Conservation (phyloP, 2,113 vertebrate species). For the Candoia aspera region DNA sequence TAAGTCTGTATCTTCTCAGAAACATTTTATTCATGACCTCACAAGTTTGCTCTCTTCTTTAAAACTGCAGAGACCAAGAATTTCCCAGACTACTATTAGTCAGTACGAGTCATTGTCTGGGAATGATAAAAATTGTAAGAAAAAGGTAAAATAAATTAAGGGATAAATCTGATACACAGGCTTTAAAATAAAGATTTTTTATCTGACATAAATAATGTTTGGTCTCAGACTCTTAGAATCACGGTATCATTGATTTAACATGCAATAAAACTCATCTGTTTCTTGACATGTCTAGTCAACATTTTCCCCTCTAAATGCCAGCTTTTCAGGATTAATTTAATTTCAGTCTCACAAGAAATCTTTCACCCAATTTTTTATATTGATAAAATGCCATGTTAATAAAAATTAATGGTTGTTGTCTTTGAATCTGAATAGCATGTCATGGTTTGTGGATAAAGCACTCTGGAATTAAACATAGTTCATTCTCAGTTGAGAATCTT, state of each 20-base stretch:
- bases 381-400: not conserved
- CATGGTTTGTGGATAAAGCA: not conserved
- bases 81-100: constrained; percentile 73
- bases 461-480: not conserved
- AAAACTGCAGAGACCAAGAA: constrained; percentile 67
- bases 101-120: constrained; percentile 73
- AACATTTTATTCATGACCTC: constrained; percentile 71
- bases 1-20: constrained; percentile 54
- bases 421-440: not conserved
- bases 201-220: constrained; percentile 37
- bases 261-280: constrained; percentile 28
- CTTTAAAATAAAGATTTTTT: constrained; percentile 48
- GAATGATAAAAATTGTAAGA: constrained; percentile 69
- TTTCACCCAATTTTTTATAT: not conserved
- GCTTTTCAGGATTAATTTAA: constrained; percentile 1
- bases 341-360: not conserved
- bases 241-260: not conserved
- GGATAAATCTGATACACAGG: constrained; percentile 65
- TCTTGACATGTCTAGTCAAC: not conserved
- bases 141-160: constrained; percentile 69
- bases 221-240: constrained; percentile 17
- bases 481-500: not conserved
- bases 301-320: not conserved
- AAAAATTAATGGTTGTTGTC: not conserved
- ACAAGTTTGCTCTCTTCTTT: constrained; percentile 69